Base-by-base conservation (phyloP, 2,113 vertebrate genomes). In the Larimichthys crocea region DNA sequence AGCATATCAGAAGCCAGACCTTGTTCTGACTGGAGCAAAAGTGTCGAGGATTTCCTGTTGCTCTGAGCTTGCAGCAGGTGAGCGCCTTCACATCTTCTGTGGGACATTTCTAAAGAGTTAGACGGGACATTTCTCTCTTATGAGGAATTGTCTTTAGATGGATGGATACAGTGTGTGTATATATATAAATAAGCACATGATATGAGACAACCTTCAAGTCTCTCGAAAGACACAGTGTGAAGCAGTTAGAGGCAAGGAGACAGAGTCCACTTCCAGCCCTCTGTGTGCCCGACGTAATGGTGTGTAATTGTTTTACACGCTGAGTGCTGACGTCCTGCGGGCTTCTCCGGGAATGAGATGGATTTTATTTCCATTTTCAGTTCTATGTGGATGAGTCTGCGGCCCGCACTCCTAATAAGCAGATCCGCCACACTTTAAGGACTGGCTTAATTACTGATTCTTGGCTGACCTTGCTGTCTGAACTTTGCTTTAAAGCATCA, bases 401-500 rank as follows among this genome's bases (percentile, higher is more conserved):
- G 79, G 81, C 83, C 72, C 61, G 69, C 72, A 74, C 75, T 69
- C 44, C 89, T 91, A 88, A 92, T 87, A 86, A 76, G 85, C 82
- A 78, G 74, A 92, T 89, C 88, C 35, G 78, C 78, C 79, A 78
- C 85, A 90, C 86, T 91, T 93, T 82, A 84, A 91, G 85, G 72
- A 90, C 88, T 73, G 85, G 73, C 85, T 94, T 94, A 94, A 94
- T 94, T 92, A 93, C 92, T 69, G 89, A 87, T 88, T 91, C 86
- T 91, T 92, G 93, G 92, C 92, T 89, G 92, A 93, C 93, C 92
- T 94, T 94, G 92, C 89, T 85, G 84, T 86, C 82, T 90, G 91
- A 92, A 92, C 91, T 90, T 92, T 88, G 92, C 92, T 93, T 91
- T 86, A 85, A 89, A 91, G 88, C 92, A 87, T 91, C 89, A 92